Conservation (phyloP, 1,140 invertebrate species). For the Caenorhabditis tropicalis region DNA sequence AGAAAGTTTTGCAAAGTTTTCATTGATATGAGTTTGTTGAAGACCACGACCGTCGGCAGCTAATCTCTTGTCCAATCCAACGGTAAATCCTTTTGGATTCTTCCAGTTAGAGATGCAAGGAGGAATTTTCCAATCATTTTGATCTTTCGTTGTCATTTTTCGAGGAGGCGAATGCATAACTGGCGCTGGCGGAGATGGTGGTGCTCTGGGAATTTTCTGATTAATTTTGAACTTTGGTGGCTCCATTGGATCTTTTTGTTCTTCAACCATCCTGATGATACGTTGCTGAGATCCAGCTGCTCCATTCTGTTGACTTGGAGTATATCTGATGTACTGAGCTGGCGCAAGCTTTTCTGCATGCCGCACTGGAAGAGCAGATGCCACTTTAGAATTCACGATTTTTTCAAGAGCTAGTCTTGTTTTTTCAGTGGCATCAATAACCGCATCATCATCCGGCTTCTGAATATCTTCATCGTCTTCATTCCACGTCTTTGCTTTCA, state of each 20-base stretch:
- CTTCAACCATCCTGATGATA: slow-evolving; percentile 94
- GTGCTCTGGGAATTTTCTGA: slow-evolving; percentile 87
- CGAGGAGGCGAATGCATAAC: slow-evolving; percentile 96
- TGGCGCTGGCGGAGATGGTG: slow-evolving; percentile 94
- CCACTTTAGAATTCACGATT: slow-evolving; percentile 66
- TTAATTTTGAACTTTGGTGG: slow-evolving; percentile 90
- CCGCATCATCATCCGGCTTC: slow-evolving; percentile 82
- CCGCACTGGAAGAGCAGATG: slow-evolving; percentile 89
- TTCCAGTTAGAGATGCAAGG: slow-evolving; percentile 99
- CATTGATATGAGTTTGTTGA: slow-evolving; percentile 92
- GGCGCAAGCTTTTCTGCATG: slow-evolving; percentile 88
- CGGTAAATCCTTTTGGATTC: slow-evolving; percentile 94
- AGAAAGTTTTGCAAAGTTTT: slow-evolving; percentile 97
- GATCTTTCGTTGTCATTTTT: slow-evolving; percentile 96
- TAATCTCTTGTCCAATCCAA: slow-evolving; percentile 95
- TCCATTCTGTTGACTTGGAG: slow-evolving; percentile 82
- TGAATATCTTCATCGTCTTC: slow-evolving; percentile 88
- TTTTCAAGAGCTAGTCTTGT: slow-evolving; percentile 70
- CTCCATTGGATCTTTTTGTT: slow-evolving; percentile 96
- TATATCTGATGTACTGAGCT: slow-evolving; percentile 85
- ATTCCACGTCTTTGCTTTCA: slow-evolving; percentile 82
- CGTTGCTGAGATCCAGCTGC: slow-evolving; percentile 89
- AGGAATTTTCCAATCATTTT: slow-evolving; percentile 99
- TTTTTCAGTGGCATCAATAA: slow-evolving; percentile 84
- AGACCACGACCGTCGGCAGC: slow-evolving; percentile 96